A percentile compares a stretch with the other conserved stretches of the same genome.
Conservation (phyloP, 2,888 invertebrate genomes). For the Sipunculus nudus region DNA sequence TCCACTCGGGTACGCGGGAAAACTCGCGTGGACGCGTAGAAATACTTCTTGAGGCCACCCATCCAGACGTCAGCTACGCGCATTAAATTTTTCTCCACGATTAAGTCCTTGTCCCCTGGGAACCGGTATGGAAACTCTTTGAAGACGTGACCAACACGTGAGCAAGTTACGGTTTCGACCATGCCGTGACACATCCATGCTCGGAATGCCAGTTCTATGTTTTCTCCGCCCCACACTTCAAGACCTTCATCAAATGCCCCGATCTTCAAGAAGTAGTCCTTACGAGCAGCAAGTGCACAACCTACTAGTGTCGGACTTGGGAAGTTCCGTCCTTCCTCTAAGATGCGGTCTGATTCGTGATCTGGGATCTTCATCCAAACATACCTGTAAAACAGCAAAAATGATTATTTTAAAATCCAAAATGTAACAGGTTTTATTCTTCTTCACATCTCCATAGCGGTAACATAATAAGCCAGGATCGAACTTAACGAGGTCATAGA, state of each 20-base stretch:
- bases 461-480: too few species aligned
- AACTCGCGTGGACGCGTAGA: slow-evolving; percentile 26
- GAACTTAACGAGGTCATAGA: too few species aligned
- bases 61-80: slow-evolving; percentile 27
- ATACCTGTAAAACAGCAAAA: slow-evolving; percentile 28
- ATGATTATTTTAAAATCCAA: too few species aligned
- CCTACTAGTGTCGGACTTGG: slow-evolving; percentile 32
- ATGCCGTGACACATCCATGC: slow-evolving; percentile 31
- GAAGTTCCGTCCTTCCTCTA: slow-evolving; percentile 21
- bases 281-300: slow-evolving; percentile 34
- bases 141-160: slow-evolving; percentile 32
- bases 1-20: slow-evolving; percentile 6
- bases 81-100: slow-evolving; percentile 27
- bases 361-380: slow-evolving; percentile 32
- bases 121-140: slow-evolving; percentile 15
- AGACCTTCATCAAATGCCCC: slow-evolving; percentile 29
- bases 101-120: not conserved
- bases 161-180: slow-evolving; percentile 28
- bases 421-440: too few species aligned
- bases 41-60: slow-evolving; percentile 22
- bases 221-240: slow-evolving; percentile 34
- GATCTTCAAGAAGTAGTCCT: slow-evolving; percentile 25
- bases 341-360: slow-evolving; percentile 6
- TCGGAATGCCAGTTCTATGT: slow-evolving; percentile 29
- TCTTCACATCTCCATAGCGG: too few species aligned